These are phyloP conservation scores for Cloeon dipterum DNA, from an alignment of 2,888 invertebrate genomes.

Conservation along the genomic window DNA sequence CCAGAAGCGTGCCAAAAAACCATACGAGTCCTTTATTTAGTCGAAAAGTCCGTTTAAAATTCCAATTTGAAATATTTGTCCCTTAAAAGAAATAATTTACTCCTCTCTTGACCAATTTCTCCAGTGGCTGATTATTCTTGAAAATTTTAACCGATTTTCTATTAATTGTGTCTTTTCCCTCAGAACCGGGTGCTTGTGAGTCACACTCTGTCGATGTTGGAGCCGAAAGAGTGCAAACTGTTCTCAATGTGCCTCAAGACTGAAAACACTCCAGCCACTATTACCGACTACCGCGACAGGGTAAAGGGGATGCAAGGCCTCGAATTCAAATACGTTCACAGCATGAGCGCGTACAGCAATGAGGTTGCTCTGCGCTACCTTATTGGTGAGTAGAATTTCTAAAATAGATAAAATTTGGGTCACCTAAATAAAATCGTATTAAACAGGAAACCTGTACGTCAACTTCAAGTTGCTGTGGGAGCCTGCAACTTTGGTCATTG, in stretches of 20 bases:
- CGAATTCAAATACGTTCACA: conserved; percentile 24
- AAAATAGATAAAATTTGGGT: background rate
- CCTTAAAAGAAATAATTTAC: conserved; percentile 2
- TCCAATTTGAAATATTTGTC: conserved; percentile 4
- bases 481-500: conserved; percentile 50
- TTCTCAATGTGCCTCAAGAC: conserved; percentile 41
- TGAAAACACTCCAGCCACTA: conserved; percentile 42
- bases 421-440: conserved; percentile 5
- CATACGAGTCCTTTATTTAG: too few relatives aligned
- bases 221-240: conserved; percentile 17
- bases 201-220: conserved; percentile 48
- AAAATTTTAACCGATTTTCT: conserved; percentile 4
- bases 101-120: conserved; percentile 5
- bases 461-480: conserved; percentile 84
- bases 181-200: conserved; percentile 44
- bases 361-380: background rate
- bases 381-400: background rate
- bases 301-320: conserved; percentile 50
- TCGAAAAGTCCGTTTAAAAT: too few relatives aligned
- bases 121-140: too few relatives aligned
- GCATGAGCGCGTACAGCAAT: background rate
- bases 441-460: conserved; percentile 31
- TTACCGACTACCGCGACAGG: conserved; percentile 61
- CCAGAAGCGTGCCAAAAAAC: too few relatives aligned
- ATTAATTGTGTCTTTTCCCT: conserved; percentile 5